Conservation (phyloP, 2,113 vertebrate species). For the Gila orcuttii region DNA sequence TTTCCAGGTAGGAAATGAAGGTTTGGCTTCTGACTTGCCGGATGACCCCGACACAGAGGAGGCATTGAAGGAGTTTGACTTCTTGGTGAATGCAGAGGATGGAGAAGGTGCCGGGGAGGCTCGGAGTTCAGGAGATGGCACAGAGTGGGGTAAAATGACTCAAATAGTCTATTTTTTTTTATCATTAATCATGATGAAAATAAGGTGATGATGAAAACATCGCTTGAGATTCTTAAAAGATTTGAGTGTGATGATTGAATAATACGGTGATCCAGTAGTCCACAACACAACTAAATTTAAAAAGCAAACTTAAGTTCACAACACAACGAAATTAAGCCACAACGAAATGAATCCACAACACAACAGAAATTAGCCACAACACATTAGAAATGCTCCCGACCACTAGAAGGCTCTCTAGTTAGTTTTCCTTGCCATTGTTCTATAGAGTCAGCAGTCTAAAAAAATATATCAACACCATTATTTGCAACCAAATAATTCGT, state of each 20-base stretch:
- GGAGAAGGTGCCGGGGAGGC: constrained; percentile 97
- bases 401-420: too few species aligned
- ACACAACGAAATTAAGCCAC: too few species aligned
- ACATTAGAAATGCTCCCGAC: too few species aligned
- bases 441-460: too few species aligned
- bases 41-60: constrained; percentile 95
- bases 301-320: too few species aligned
- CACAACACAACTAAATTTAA: too few species aligned
- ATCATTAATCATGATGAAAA: background rate
- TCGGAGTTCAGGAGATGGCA: constrained; percentile 96
- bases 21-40: constrained; percentile 89
- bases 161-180: background rate
- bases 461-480: too few species aligned
- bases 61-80: constrained; percentile 99
- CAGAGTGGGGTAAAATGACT: constrained; percentile 92
- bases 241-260: background rate
- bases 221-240: background rate
- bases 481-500: too few species aligned
- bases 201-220: background rate
- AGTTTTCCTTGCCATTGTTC: too few species aligned
- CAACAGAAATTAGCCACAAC: too few species aligned
- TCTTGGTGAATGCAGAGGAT: constrained; percentile 96
- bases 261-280: too few species aligned
- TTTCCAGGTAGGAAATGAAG: constrained; percentile 84
- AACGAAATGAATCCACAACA: too few species aligned